Conservation (phyloP, 2,888 invertebrate genomes). For the Agrotis ipsilon region DNA sequence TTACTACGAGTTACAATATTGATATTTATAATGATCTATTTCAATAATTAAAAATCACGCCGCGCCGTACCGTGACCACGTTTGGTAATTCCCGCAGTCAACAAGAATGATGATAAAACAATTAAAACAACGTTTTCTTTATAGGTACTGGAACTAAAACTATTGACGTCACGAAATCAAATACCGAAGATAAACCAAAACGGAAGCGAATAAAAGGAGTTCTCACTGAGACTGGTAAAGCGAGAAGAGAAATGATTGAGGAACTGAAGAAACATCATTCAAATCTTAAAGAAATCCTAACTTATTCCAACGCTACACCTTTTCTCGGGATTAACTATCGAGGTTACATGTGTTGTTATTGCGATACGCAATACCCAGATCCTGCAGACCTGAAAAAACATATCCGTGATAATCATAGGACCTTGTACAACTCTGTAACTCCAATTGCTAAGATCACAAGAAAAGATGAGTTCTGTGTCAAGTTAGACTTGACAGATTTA, state of each 20-base stretch:
- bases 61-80: too few species aligned
- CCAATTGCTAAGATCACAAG: neutral
- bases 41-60: too few species aligned
- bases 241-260: conserved; percentile 1
- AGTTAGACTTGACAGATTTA: conserved; percentile 32
- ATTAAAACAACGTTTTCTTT: conserved; percentile 46
- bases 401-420: conserved; percentile 61
- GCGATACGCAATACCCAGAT: conserved; percentile 61
- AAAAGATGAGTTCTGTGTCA: conserved; percentile 9
- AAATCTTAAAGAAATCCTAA: conserved; percentile 43
- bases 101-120: neutral
- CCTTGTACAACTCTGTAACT: conserved; percentile 5
- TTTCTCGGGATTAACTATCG: conserved; percentile 64
- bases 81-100: neutral
- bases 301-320: conserved; percentile 70
- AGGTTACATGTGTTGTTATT: conserved; percentile 71
- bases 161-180: conserved; percentile 7
- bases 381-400: conserved; percentile 71
- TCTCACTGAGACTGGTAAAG: conserved; percentile 3
- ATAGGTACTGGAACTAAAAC: conserved; percentile 36
- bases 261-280: conserved; percentile 29
- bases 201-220: conserved; percentile 9
- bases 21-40: too few species aligned
- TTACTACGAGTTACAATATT: too few species aligned
- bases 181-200: neutral